Evolutionary conservation across 2,113 vertebrate species (phyloP).

Genomic region (Odocoileus virginianus): DNA sequence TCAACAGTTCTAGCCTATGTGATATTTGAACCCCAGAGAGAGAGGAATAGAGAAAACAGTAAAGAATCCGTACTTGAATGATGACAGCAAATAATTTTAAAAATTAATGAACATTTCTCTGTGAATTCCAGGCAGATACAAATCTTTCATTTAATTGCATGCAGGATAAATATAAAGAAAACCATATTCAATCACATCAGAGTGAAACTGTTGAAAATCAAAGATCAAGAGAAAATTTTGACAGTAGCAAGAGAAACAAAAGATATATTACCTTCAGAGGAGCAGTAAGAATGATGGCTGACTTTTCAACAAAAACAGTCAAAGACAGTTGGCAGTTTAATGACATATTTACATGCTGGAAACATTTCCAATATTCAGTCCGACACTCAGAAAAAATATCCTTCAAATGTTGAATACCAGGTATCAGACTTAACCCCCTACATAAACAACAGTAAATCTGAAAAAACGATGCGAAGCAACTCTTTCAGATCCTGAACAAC

Average conservation of each 20-base stretch:
- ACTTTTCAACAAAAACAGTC: neutral
- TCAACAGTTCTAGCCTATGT: neutral
- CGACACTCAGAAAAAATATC: neutral
- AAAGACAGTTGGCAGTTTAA: neutral
- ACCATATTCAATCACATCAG: neutral
- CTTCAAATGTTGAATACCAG: neutral
- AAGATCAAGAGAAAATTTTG: neutral
- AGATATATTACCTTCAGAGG: neutral
- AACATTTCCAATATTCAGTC: neutral
- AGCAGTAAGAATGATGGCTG: neutral
- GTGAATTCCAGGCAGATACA: neutral
- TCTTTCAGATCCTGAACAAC: neutral
- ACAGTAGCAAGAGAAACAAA: neutral
- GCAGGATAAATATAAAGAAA: neutral
- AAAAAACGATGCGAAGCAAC: neutral
- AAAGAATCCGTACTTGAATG: neutral
- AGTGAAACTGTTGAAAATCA: neutral
- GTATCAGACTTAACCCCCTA: neutral
- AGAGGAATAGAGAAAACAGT: neutral
- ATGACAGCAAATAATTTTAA: neutral
- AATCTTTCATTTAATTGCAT: neutral
- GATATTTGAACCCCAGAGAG: neutral
- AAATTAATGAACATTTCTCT: neutral
- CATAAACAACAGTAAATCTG: neutral
- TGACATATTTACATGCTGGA: neutral